These are phyloP conservation scores for Zygothrica quintamaculata DNA, from an alignment of 2,888 invertebrate species.

Conservation along the genomic window DNA sequence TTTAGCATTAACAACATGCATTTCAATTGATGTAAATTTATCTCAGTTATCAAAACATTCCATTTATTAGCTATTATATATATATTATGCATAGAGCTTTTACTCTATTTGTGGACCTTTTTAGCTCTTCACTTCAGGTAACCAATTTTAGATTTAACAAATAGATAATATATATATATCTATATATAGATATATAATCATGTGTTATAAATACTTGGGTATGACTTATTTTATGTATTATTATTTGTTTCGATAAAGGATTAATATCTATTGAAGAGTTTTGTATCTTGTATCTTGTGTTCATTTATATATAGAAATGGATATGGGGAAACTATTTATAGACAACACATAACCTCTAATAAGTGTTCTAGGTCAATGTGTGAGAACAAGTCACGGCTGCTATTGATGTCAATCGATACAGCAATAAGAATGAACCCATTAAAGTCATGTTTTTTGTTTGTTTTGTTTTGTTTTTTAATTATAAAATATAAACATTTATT, in stretches of 20 bases:
- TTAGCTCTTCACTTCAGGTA: slow-evolving; percentile 24
- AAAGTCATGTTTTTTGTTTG: too few relatives aligned
- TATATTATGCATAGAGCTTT: slow-evolving; percentile 36
- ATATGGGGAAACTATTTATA: slow-evolving; percentile 55
- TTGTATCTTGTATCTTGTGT: too few relatives aligned
- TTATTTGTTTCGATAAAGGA: slow-evolving; percentile 57
- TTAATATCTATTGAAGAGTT: too few relatives aligned
- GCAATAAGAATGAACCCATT: too few relatives aligned
- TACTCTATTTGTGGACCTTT: slow-evolving; percentile 35
- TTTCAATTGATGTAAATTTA: slow-evolving; percentile 36
- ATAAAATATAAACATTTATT: too few relatives aligned
- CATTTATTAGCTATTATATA: slow-evolving; percentile 34
- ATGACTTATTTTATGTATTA: slow-evolving; percentile 31
- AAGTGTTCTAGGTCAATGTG: slow-evolving; percentile 69
- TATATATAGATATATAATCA: neutral
- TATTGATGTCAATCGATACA: slow-evolving; percentile 52
- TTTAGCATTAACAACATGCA: slow-evolving; percentile 78
- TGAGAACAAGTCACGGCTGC: too few relatives aligned
- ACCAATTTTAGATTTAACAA: slow-evolving; percentile 47
- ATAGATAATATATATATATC: slow-evolving; percentile 53
- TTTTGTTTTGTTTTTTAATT: too few relatives aligned
- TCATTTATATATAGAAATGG: slow-evolving; percentile 24
- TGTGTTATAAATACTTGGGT: slow-evolving; percentile 7
- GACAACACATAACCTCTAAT: slow-evolving; percentile 63
- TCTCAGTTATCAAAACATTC: neutral